These are phyloP conservation scores for Polydesmus complanatus DNA, from an alignment of 2,888 invertebrate genomes.

Conservation along the genomic window DNA sequence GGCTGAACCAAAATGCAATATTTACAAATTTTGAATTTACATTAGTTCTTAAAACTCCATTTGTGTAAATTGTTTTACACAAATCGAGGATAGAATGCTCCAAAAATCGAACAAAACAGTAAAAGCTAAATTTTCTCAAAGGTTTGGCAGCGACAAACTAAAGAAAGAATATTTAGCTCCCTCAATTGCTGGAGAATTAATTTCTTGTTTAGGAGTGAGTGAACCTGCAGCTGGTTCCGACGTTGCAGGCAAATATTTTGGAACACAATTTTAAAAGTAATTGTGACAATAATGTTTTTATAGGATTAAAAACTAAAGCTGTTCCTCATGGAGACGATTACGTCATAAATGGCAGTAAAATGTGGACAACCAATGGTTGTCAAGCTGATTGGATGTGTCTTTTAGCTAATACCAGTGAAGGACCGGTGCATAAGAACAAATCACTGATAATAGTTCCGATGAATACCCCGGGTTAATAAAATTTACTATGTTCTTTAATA, in stretches of 20 bases:
- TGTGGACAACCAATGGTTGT: slow-evolving; percentile 43
- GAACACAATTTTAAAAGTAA: background rate
- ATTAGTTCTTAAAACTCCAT: background rate
- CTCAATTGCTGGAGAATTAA: slow-evolving; percentile 36
- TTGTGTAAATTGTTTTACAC: background rate
- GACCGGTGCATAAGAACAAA: slow-evolving; percentile 37
- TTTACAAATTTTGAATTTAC: no score
- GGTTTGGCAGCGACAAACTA: slow-evolving; percentile 36
- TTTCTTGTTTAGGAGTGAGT: slow-evolving; percentile 40
- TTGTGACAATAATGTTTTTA: slow-evolving; percentile 3
- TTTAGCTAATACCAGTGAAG: slow-evolving; percentile 38
- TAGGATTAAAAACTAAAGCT: slow-evolving; percentile 38
- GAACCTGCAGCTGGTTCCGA: slow-evolving; percentile 40
- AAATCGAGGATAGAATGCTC: background rate
- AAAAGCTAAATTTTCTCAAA: background rate
- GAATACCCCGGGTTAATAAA: slow-evolving; percentile 25
- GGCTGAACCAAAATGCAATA: no score
- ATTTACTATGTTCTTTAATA: slow-evolving; percentile 13
- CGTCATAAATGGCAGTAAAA: slow-evolving; percentile 42
- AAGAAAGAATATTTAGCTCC: slow-evolving; percentile 37
- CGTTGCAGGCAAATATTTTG: slow-evolving; percentile 32
- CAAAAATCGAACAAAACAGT: background rate
- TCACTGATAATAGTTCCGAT: slow-evolving; percentile 41
- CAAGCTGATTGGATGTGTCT: slow-evolving; percentile 46
- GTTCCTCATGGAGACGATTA: slow-evolving; percentile 33